Base-by-base conservation (phyloP, 1,140 invertebrate species). In the Pectinophora gossypiella region DNA sequence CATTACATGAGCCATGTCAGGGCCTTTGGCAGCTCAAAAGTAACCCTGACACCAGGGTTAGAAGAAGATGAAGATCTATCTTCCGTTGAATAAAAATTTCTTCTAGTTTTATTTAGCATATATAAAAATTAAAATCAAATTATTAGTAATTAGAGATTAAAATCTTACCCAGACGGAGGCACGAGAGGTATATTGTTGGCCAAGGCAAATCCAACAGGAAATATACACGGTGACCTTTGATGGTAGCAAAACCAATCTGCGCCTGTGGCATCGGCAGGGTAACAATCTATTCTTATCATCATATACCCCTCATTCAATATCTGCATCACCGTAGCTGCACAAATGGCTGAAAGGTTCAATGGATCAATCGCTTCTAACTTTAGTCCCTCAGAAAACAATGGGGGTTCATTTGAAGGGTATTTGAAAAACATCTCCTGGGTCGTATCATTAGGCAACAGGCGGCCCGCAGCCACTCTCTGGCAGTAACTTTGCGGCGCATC, bases 231-330 rank as follows among this genome's bases (percentile, higher is more conserved):
- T 2, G 97, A 98, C 54, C 93, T 93, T 44, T 95, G 91, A 82
- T 99, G 97, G 77, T 98, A 98, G 74, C 97, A 99, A 76, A 99
- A 99, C 95, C 96, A 98, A 88, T 99, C 97, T 0, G 93, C 92
- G n/a, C 94, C 95, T 22, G 91, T 92, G 0, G 91, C 91, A 67
- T 96, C 95, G 16, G 92, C 93, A 27, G 95, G 94, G 74, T 97
- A 97, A 45, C 94, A 95, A 76, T 98, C 97, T 62, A 98, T 96
- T 48, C 95, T 91, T 56, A 99, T 97, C 97, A 99, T 98, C 72
- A 99, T 92, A 74, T 97, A 99, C 48, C 96, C 95, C 74, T 96
- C 94, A 53, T 95, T 93, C 6, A 99, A 83, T 27, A 98, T 96
- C 81, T 96, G 95, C 92, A 96, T 97, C 5, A 99, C 94, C 0